Conservation (phyloP, 2,888 invertebrate species). For the Agrotis clavis region DNA sequence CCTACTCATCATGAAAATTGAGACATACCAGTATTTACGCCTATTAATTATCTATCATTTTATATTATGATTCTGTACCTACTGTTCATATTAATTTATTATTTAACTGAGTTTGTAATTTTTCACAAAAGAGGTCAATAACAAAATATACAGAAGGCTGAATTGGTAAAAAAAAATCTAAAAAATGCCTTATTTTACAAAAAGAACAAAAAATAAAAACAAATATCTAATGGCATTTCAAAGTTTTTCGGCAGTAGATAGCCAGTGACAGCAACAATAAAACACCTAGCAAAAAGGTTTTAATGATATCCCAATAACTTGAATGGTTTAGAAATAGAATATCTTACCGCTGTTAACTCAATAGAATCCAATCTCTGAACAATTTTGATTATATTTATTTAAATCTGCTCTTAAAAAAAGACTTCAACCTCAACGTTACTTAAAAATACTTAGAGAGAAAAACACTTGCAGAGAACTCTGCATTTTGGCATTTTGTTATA, state of each 20-base stretch:
- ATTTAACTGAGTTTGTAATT: no score
- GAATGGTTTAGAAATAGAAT: neutral
- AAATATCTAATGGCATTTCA: neutral
- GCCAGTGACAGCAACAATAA: neutral
- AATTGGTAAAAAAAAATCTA: neutral
- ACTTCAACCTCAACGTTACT: slow-evolving; percentile 1
- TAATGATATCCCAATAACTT: neutral
- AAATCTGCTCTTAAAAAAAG: slow-evolving; percentile 42
- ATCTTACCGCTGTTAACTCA: neutral
- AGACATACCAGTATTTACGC: neutral
- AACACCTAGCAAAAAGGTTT: neutral
- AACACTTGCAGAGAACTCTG: no score
- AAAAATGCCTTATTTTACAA: neutral
- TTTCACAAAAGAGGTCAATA: neutral
- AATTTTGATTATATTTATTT: neutral
- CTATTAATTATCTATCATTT: neutral
- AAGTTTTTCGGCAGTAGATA: neutral
- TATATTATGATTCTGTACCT: no score
- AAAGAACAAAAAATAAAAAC: neutral
- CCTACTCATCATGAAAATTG: slow-evolving; percentile 17
- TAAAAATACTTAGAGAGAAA: slow-evolving; percentile 55
- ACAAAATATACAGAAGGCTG: neutral
- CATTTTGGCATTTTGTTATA: slow-evolving; percentile 32
- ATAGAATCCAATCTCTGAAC: neutral
- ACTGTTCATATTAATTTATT: no score